Conservation (phyloP, 2,113 vertebrate species). For the Upupa epops region DNA sequence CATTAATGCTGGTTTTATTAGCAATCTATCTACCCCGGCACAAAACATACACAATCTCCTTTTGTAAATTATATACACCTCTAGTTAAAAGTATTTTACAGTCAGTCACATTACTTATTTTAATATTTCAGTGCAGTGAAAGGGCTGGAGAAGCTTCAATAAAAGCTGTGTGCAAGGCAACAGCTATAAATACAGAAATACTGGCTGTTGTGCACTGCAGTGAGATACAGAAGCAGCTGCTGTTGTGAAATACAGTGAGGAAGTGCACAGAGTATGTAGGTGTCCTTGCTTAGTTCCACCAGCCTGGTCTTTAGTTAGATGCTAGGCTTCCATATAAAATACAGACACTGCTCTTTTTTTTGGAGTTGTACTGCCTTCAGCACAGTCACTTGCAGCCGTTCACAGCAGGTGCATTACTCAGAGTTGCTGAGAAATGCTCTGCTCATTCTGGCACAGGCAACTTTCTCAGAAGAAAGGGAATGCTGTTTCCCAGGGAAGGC, state of each 20-base stretch:
- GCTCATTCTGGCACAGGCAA: accelerated
- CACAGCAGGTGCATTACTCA: neutral
- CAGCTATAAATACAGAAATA: neutral
- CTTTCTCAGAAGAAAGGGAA: neutral
- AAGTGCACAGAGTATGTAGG: neutral
- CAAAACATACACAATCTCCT: neutral
- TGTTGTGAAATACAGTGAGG: neutral
- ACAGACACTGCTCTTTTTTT: neutral
- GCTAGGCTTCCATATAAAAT: neutral
- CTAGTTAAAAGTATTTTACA: neutral
- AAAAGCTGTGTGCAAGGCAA: neutral
- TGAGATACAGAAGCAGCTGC: neutral
- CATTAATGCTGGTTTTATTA: neutral
- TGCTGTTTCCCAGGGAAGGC: neutral
- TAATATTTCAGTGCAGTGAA: neutral
- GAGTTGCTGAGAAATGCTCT: neutral
- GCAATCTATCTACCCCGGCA: neutral
- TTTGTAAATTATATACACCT: neutral
- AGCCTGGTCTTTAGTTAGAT: neutral
- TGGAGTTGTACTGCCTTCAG: neutral
- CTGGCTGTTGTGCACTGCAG: neutral
- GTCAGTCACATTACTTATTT: neutral
- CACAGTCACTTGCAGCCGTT: neutral
- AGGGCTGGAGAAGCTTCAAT: neutral
- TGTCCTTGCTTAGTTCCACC: neutral